Evolutionary conservation across 1,140 invertebrate species (phyloP).

Genomic region (Wasmannia auropunctata): DNA sequence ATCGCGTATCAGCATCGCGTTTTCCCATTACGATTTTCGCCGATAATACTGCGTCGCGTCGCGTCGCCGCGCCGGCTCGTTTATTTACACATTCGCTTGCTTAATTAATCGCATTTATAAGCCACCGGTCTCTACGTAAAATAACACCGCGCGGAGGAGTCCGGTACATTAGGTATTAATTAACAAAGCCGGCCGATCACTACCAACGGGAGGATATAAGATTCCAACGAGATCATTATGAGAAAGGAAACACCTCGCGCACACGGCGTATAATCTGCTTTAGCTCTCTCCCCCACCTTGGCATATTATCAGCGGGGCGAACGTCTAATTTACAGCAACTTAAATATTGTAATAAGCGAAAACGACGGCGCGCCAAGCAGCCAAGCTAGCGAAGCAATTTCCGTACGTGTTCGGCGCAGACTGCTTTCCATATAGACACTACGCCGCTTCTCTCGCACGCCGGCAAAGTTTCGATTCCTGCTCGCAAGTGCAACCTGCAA

Average conservation of each 20-base stretch:
- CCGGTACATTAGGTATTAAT: constrained; percentile 35
- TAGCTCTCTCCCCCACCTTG: not conserved
- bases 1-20: not conserved
- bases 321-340: constrained; percentile 54
- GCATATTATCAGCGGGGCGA: constrained; percentile 28
- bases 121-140: not conserved
- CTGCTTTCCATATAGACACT: constrained; percentile 58
- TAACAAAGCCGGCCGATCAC: not conserved
- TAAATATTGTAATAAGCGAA: constrained; percentile 58
- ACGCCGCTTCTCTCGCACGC: not conserved
- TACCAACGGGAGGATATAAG: constrained; percentile 6
- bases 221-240: constrained; percentile 42
- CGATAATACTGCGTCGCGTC: not conserved
- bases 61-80: not conserved
- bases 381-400: constrained; percentile 50
- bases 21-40: not conserved
- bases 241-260: constrained; percentile 26
- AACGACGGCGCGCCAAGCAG: not conserved
- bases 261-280: not conserved
- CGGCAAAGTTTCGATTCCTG: constrained; percentile 51
- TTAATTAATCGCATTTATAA: constrained; percentile 15
- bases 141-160: not conserved
- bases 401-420: constrained; percentile 38
- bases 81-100: constrained; percentile 7
- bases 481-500: constrained; percentile 14